These are phyloP conservation scores for Sebastolobus altivelis DNA, from an alignment of 2,797 vertebrate species.

Conservation along the genomic window DNA sequence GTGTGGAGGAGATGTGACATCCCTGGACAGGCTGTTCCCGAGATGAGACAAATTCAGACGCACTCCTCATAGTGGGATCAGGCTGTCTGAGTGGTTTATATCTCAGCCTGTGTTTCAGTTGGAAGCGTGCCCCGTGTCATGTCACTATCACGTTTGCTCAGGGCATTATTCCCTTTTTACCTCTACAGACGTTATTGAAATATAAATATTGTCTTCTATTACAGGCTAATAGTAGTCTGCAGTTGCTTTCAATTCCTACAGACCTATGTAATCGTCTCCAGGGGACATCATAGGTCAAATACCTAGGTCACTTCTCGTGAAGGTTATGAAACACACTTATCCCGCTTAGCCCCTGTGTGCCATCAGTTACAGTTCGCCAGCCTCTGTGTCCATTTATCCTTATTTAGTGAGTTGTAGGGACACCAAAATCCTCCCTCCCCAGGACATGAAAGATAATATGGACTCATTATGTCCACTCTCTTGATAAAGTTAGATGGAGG, in stretches of 20 bases:
- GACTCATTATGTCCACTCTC: slow-evolving; percentile 49
- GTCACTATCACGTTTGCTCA: slow-evolving; percentile 37
- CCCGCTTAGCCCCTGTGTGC: slow-evolving; percentile 9
- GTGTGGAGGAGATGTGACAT: slow-evolving; percentile 49
- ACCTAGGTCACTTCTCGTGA: slow-evolving; percentile 10
- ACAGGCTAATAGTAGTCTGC: slow-evolving; percentile 41
- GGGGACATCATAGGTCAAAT: slow-evolving; percentile 37
- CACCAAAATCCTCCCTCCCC: slow-evolving; percentile 21
- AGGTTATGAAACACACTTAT: slow-evolving; percentile 48
- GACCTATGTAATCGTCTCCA: slow-evolving; percentile 44
- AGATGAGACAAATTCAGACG: slow-evolving; percentile 37
- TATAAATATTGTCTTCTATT: slow-evolving; percentile 50
- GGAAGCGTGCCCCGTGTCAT: slow-evolving; percentile 37
- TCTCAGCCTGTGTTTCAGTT: slow-evolving; percentile 41
- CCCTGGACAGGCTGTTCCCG: slow-evolving; percentile 64
- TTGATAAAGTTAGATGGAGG: slow-evolving; percentile 59
- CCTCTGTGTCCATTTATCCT: slow-evolving; percentile 32
- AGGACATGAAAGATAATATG: slow-evolving; percentile 47
- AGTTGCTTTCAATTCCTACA: slow-evolving; percentile 35
- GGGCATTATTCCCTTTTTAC: slow-evolving; percentile 31
- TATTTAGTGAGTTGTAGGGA: slow-evolving; percentile 47
- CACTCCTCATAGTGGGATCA: slow-evolving; percentile 35
- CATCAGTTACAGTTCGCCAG: slow-evolving; percentile 27
- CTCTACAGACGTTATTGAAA: slow-evolving; percentile 33
- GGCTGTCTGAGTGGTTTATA: slow-evolving; percentile 53